Evolutionary conservation across 2,888 invertebrate genomes (phyloP).

Genomic region (Conchocele bisecta): DNA sequence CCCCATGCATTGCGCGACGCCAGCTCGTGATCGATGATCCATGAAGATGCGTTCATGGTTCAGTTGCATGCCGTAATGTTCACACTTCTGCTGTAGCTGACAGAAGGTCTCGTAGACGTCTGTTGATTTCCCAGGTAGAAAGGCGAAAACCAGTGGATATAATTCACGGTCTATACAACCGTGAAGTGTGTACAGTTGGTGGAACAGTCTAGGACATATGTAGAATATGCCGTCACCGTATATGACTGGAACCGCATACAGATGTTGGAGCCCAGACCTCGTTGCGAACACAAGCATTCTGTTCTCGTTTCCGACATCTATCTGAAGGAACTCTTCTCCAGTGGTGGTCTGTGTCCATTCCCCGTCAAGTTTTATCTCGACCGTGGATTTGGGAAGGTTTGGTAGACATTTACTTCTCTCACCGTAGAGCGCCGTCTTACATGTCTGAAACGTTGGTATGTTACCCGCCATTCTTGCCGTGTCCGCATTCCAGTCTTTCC

Average conservation of each 20-base stretch:
- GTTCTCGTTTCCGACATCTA: not conserved
- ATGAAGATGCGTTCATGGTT: slow-evolving; percentile 16
- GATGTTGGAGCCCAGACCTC: not conserved
- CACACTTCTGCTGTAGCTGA: slow-evolving; percentile 7
- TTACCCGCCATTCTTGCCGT: not conserved
- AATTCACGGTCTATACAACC: slow-evolving; percentile 17
- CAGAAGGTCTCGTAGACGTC: slow-evolving; percentile 14
- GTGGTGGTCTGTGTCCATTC: slow-evolving; percentile 26
- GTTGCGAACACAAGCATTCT: slow-evolving; percentile 23
- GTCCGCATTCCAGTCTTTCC: slow-evolving; percentile 20
- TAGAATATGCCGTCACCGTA: slow-evolving; percentile 38
- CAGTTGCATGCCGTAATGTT: slow-evolving; percentile 4
- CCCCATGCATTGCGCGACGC: no score
- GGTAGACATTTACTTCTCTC: slow-evolving; percentile 7
- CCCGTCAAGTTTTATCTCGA: slow-evolving; percentile 8
- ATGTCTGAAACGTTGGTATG: slow-evolving; percentile 18
- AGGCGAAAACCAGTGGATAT: slow-evolving; percentile 23
- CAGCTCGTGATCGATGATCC: no score
- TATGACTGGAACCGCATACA: not conserved
- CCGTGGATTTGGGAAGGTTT: slow-evolving; percentile 2
- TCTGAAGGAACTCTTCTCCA: slow-evolving; percentile 11
- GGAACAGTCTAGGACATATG: slow-evolving; percentile 22
- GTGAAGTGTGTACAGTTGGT: slow-evolving; percentile 29
- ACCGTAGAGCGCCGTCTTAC: slow-evolving; percentile 9
- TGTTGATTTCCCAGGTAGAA: slow-evolving; percentile 26